Percentiles rank a stretch among this genome's conserved stretches.
Conservation (phyloP, 2,113 vertebrate genomes). For the Tapirus terrestris region DNA sequence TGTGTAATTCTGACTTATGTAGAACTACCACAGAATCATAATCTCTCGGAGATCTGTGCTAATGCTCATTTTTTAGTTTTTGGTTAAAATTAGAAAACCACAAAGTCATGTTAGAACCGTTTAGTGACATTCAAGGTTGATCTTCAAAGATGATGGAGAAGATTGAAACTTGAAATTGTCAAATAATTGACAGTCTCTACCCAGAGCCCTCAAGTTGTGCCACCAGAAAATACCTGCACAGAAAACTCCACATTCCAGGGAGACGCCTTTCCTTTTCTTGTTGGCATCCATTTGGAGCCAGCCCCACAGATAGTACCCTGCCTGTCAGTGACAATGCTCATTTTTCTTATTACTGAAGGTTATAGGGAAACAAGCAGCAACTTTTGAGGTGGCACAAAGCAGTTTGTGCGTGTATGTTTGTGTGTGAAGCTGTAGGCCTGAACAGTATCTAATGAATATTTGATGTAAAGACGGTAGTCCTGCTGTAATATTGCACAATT, state of each 20-base stretch:
- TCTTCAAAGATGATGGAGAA: conserved; percentile 7
- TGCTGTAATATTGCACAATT: background rate
- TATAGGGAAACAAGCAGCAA: background rate
- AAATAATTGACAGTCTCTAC: background rate
- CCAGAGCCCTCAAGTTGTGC: background rate
- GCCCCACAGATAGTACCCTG: background rate
- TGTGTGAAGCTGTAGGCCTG: background rate
- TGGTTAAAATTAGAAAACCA: conserved; percentile 28
- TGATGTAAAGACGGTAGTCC: background rate
- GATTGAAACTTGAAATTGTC: background rate
- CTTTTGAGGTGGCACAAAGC: background rate
- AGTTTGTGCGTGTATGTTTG: background rate
- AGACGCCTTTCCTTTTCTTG: background rate
- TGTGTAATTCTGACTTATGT: background rate
- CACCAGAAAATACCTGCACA: background rate
- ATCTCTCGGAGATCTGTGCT: background rate
- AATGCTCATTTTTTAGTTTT: background rate
- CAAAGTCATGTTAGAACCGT: background rate
- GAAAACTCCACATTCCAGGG: background rate
- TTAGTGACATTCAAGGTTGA: background rate
- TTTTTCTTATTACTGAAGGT: background rate
- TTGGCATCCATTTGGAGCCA: background rate
- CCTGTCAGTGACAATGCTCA: background rate
- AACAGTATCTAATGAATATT: background rate
- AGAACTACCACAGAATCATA: background rate